Conservation (phyloP, 2,888 invertebrate genomes). For the Xestobium rufovillosum region DNA sequence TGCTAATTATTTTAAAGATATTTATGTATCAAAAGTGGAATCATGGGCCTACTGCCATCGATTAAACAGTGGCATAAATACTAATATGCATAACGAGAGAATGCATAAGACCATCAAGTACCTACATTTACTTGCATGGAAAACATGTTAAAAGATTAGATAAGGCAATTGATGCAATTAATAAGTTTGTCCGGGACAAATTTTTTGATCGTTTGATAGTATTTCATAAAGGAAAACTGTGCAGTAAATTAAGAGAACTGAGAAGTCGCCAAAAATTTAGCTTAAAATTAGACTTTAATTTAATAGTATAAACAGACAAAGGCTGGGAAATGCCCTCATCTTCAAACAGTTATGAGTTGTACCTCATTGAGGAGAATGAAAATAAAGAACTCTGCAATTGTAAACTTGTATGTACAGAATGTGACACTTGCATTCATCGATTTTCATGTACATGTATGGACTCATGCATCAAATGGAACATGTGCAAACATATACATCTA, state of each 20-base stretch:
- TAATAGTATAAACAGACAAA: constrained; percentile 6
- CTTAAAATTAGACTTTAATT: constrained; percentile 6
- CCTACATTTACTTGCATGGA: no score
- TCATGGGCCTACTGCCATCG: constrained; percentile 25
- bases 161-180: constrained; percentile 21
- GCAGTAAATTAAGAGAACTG: constrained; percentile 11
- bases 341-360: constrained; percentile 7
- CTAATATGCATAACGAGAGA: constrained; percentile 26
- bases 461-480: constrained; percentile 13
- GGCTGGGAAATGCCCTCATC: constrained; percentile 14
- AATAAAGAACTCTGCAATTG: constrained; percentile 13
- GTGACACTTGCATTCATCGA: constrained; percentile 17
- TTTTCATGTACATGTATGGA: constrained; percentile 18
- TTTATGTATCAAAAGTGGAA: constrained; percentile 16
- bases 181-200: constrained; percentile 24
- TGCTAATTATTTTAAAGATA: constrained; percentile 17
- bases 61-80: constrained; percentile 23
- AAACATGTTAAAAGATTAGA: constrained; percentile 24
- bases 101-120: no score
- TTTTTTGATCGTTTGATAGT: constrained; percentile 23
- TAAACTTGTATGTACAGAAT: constrained; percentile 13
- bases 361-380: constrained; percentile 10
- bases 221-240: no score
- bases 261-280: constrained; percentile 13
- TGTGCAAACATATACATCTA: constrained; percentile 13